Base-by-base conservation (phyloP, 2,888 invertebrate genomes). In the Callyntrura sp. region DNA sequence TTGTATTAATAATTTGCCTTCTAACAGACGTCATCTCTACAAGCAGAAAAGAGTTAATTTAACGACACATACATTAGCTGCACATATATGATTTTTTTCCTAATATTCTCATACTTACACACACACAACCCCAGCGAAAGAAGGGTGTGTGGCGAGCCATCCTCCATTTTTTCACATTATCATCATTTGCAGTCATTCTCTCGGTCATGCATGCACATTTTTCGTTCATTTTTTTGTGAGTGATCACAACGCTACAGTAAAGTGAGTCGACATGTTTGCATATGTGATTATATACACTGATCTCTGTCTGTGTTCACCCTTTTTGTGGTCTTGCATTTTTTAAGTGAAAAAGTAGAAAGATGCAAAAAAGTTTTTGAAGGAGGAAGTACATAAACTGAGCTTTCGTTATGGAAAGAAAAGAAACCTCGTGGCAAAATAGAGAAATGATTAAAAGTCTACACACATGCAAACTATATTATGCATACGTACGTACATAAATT, bases 141-240 rank as follows among this genome's bases (percentile, higher is more conserved):
- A 60, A 76, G 73, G 85, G 70, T 84, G 84, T 81, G 84, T 84
- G 84, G 85, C 60, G 45, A 65, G 68, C 14, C 48, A 51, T 65
- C 60, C 48, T 62, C 28, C 55, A 51, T 78, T 78, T 76, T 85
- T 86, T 86, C 65, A 17, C 83, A 85, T 76, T 85, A 76, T 85
- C 60, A 62, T 62, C 60, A 25, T 81, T 45, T 45, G 25, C 85
- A 76, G 14, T 51, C 65, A 65, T 65, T 79, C 78, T 78, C n/a
- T 79, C 78, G 78, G 86, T 86, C 86, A 86, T 79, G 86, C 86
- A 85, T 79, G 20, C 86, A 79, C 35, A 55, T 70, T 55, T 73
- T 81, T 81, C 62, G 62, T 81, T 81, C 23, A 45, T 62, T 43
- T 78, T 25, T 57, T 55, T 57, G 9, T 55, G 28, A 78, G 14